Evolutionary conservation across 1,140 invertebrate genomes (phyloP), one percentile per base, ranked within the genome.

Genomic region (Hycleus cichorii): DNA sequence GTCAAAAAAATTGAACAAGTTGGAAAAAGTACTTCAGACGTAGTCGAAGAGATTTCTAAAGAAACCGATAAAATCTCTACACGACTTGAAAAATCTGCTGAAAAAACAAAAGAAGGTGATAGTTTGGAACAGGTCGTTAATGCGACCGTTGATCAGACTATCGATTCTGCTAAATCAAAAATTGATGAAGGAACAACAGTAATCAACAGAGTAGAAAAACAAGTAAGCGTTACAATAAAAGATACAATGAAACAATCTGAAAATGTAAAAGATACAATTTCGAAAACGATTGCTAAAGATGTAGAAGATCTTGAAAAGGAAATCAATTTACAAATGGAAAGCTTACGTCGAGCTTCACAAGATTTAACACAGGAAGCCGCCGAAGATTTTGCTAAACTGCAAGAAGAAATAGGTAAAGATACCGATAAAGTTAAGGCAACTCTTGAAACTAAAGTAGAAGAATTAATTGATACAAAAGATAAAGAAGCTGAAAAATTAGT

Each of bases 71-170:
- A 18, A 32, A 27, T 39, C 26, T 42, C 46, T 39, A 49, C 47
- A 43, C 40, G 47, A 44, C 39, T 58, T 43, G 47, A 62, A 45
- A 47, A 45, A 24, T 32, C 50, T 7, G 38, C 46, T 6, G 25
- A 56, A 8, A 40, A 50, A 11, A 12, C 11, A 47, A 11, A 44
- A 38, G 48, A 27, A 24, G 6, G 45, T 32, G 1, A 42, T 42
- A 45, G 42, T 32, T 32, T 32, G 32, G 7, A 32, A 32, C 32
- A 32, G 32, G 32, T 32, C 32, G 32, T 32, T 32, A 32, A 3
- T 32, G 32, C 32, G 32, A 32, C 32, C 32, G 32, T 32, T 32
- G 32, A 3, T 32, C 32, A 32, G 32, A 32, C 32, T 32, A 32
- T 32, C 3, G 32, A 32, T 3, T 32, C 32, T 32, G 32, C 4